These are phyloP conservation scores for Passer domesticus DNA, from an alignment of 2,113 vertebrate genomes.

Conservation along the genomic window DNA sequence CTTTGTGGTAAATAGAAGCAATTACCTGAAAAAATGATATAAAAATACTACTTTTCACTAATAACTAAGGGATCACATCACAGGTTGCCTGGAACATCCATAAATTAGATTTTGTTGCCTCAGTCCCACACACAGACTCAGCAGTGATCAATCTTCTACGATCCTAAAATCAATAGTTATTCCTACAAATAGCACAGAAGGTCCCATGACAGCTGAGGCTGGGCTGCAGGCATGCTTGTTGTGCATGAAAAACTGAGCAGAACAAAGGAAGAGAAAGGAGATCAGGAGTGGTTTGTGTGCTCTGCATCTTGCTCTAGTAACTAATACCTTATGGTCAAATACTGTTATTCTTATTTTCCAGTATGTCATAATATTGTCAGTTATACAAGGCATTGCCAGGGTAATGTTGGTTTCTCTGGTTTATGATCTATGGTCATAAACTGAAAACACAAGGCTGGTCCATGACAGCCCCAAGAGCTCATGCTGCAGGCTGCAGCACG, in stretches of 20 bases:
- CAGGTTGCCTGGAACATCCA: background rate
- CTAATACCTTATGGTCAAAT: background rate
- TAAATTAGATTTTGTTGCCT: background rate
- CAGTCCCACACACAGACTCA: background rate
- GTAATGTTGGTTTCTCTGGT: background rate
- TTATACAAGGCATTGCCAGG: background rate
- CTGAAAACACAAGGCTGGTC: background rate
- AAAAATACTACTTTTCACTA: background rate
- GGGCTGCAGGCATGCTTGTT: background rate
- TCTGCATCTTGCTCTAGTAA: background rate
- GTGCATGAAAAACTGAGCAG: background rate
- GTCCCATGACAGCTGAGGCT: background rate
- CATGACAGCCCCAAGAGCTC: background rate
- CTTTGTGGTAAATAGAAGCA: background rate
- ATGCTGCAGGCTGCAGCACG: background rate
- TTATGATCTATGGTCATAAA: background rate
- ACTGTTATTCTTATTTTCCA: background rate
- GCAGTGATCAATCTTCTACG: background rate
- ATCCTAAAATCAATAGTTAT: background rate
- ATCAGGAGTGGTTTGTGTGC: background rate
- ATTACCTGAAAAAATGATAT: background rate
- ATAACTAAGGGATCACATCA: background rate
- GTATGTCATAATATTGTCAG: background rate
- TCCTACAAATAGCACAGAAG: fast-evolving
- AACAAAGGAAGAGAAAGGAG: background rate